Evolutionary conservation across 2,797 vertebrate species (phyloP).

Genomic region (Alectoris magna): DNA sequence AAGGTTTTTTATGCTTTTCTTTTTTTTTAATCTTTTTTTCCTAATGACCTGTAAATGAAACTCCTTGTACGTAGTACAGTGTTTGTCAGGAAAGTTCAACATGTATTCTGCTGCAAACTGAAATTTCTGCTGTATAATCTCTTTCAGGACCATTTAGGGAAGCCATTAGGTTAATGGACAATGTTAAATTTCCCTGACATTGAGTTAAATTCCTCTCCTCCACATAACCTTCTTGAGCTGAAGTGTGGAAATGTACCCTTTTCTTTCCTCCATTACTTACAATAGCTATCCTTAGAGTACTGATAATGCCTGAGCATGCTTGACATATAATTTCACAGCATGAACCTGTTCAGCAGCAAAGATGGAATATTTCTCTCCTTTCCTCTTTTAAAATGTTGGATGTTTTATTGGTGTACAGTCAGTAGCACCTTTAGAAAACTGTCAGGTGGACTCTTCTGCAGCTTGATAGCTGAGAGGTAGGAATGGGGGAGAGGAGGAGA

Average conservation of each 20-base stretch:
- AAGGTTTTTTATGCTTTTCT: not conserved
- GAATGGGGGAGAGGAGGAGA: not conserved
- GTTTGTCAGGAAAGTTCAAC: not conserved
- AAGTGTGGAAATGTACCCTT: not conserved
- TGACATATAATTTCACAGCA: not conserved
- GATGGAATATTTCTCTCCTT: not conserved
- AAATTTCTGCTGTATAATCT: not conserved
- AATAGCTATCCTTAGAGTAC: not conserved
- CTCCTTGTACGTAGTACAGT: not conserved
- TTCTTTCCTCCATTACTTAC: not conserved
- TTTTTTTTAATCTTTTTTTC: not conserved
- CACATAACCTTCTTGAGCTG: not conserved
- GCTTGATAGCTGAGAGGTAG: not conserved
- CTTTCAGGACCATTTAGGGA: not conserved
- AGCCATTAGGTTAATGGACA: not conserved
- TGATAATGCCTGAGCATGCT: not conserved
- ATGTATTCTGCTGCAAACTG: not conserved
- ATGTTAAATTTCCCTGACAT: not conserved
- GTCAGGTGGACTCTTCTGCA: not conserved
- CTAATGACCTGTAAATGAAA: not conserved
- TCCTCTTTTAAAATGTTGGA: not conserved
- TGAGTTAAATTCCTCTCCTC: not conserved
- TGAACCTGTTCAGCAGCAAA: not conserved
- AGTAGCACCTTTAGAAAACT: not conserved
- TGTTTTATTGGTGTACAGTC: not conserved